Base-by-base conservation (phyloP, 2,113 vertebrate genomes). In the Pholis gunnellus region DNA sequence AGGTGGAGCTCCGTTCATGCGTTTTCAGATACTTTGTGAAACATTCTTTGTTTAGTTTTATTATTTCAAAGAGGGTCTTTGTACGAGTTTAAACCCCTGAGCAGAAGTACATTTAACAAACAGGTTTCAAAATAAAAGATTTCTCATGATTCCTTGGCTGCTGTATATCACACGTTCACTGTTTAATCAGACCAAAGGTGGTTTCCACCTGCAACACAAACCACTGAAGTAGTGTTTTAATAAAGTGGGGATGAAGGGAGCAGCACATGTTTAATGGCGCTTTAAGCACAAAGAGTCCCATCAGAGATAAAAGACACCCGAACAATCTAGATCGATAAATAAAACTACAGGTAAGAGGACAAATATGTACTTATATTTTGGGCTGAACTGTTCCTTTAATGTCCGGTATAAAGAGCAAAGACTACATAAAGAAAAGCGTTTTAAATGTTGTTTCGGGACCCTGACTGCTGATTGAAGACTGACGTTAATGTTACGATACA, bases 81-180 rank as follows among this genome's bases (percentile, higher is more conserved):
- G 38, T 68, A 36, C 9, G 42, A 76, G 79, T 83, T 83, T 79
- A 85, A 25, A 92, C 84, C 90, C 97, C 97, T 97, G 97, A 97
- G 97, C 94, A 94, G 95, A 95, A 87, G 72, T 87, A 79, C 29
- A 50, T 82, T 27, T 29, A 52, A 65, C 48, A 46, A 68, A 40
- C 5, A 66, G 2, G 46, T 27, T 0, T 36, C 1, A 48, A 70
- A 40, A 48, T 3, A 0, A 34, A 61, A 50, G 44, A 57, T 72
- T 63, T 38, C 52, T 66, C 22, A 46, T 22, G 25, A 5, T 66
- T 63, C 46, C 61, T 65, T 3, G 20, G 56, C 67, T 70, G 27
- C 5, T 67, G 52, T 38, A 15, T 20, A n/a, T 25, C 9, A 40
- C 22, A 4, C 18, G 18, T 34, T n/a, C n/a, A n/a, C n/a, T n/a